These are phyloP conservation scores for Pseudomyrmex concolor DNA, from an alignment of 1,140 invertebrate species.

Conservation along the genomic window DNA sequence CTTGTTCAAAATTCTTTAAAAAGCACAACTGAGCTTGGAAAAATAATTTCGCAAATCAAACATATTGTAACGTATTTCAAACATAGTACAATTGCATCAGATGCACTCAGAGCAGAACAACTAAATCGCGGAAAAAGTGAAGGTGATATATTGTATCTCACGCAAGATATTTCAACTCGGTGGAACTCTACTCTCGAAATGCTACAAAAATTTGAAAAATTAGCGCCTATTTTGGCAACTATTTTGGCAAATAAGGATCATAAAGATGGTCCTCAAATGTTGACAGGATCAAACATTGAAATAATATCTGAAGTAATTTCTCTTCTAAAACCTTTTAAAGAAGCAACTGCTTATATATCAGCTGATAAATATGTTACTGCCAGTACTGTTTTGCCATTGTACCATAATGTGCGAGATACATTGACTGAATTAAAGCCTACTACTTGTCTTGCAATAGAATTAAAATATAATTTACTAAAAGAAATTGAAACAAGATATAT, in stretches of 20 bases:
- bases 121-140: background rate
- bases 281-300: background rate
- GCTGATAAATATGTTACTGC: constrained; percentile 17
- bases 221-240: background rate
- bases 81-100: no score
- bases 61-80: no score
- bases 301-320: background rate
- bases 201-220: background rate
- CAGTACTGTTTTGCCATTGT: background rate
- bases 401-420: constrained; percentile 1
- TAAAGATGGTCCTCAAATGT: background rate
- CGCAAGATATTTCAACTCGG: background rate
- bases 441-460: background rate
- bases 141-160: background rate
- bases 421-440: background rate
- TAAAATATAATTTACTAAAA: background rate
- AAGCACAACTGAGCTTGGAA: no score
- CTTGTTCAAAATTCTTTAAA: no score
- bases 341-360: background rate
- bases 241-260: constrained; percentile 4
- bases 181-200: constrained; percentile 10
- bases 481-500: background rate
- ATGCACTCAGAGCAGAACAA: no score
- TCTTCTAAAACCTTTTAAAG: background rate
- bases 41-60: no score